These are phyloP conservation scores for Sebastes steindachneri DNA, from an alignment of 2,797 vertebrate genomes.

Conservation along the genomic window DNA sequence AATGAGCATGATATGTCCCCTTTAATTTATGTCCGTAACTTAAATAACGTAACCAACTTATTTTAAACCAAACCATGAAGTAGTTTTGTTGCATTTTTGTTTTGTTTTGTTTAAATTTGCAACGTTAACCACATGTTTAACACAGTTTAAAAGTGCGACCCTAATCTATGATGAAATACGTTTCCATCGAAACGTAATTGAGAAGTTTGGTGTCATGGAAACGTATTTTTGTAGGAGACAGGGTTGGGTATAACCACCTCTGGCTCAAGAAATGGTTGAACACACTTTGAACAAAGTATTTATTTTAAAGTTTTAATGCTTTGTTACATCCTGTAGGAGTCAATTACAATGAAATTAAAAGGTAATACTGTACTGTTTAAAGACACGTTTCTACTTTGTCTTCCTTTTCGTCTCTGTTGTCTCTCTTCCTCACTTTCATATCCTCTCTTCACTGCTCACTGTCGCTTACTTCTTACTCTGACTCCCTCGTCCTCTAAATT, in stretches of 20 bases:
- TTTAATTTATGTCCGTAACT: not conserved
- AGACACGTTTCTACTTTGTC: not conserved
- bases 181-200: not conserved
- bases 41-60: not conserved
- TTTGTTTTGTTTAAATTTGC: not conserved
- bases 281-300: not conserved
- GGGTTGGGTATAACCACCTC: not conserved
- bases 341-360: not conserved
- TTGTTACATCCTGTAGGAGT: not conserved
- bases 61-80: not conserved
- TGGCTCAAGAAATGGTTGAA: not conserved
- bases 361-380: not conserved
- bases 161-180: not conserved
- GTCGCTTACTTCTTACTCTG: conserved; percentile 46
- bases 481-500: conserved; percentile 57
- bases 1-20: no score
- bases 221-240: not conserved
- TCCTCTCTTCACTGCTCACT: conserved; percentile 29
- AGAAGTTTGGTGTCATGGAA: not conserved
- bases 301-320: not conserved
- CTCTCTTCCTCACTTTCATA: not conserved
- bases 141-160: not conserved
- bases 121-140: not conserved
- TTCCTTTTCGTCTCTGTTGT: not conserved
- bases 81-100: not conserved